These are phyloP conservation scores for Caenorhabditis imperialis DNA, from an alignment of 2,888 invertebrate genomes.

Conservation along the genomic window DNA sequence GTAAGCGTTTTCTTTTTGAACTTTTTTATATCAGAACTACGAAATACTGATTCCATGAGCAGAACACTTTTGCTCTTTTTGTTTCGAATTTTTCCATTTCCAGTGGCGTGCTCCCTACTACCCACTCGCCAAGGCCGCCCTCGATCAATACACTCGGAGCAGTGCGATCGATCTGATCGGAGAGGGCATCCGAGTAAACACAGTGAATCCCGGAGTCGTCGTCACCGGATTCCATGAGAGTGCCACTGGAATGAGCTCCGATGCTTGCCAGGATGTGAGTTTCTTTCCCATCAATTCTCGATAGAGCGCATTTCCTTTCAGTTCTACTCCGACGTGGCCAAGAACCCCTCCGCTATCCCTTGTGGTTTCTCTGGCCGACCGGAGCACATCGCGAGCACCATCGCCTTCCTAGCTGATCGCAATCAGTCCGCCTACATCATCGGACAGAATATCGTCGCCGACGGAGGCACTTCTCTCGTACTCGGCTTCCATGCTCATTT, in stretches of 20 bases:
- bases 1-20: no score
- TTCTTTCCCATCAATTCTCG: no score
- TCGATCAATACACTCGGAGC: slow-evolving; percentile 41
- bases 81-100: neutral
- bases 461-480: slow-evolving; percentile 39
- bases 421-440: slow-evolving; percentile 38
- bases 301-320: neutral
- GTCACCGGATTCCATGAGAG: slow-evolving; percentile 24
- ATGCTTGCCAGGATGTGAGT: slow-evolving; percentile 7
- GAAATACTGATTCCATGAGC: no score
- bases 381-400: slow-evolving; percentile 11
- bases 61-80: neutral
- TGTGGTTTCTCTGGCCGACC: neutral
- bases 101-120: slow-evolving; percentile 28
- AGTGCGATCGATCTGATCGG: slow-evolving; percentile 29
- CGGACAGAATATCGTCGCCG: slow-evolving; percentile 43
- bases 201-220: slow-evolving; percentile 30
- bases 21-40: no score
- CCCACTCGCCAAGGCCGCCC: slow-evolving; percentile 40
- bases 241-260: neutral
- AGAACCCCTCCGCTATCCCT: slow-evolving; percentile 8
- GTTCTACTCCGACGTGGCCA: neutral
- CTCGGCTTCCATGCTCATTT: slow-evolving; percentile 25
- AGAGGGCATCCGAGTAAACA: slow-evolving; percentile 44
- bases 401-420: slow-evolving; percentile 37